Evolutionary conservation across 2,888 invertebrate genomes (phyloP), one percentile per base, ranked within the genome.

Genomic region (Tetranychus piercei): DNA sequence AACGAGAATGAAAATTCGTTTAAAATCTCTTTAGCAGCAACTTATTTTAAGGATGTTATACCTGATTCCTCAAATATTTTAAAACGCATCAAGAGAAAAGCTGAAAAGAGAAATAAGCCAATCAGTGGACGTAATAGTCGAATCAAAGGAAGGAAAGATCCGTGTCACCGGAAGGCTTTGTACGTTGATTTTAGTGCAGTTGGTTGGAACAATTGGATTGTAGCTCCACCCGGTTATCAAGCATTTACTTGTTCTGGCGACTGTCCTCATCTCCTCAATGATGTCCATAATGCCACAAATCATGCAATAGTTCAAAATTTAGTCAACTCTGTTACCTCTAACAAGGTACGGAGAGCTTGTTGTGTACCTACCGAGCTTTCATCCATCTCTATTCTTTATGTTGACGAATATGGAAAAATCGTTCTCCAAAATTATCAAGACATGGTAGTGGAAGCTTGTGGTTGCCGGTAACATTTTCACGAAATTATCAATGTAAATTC

Each of bases 151-250:
- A 75, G 76, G 9, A 78, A 77, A 75, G 75, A 77, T 34, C 75
- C 88, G 79, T 99, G 99, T 84, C 45, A 9, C 6, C 45, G 45
- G 89, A 90, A 91, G 80, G 87, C 89, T 74, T 87, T 99, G 81
- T 94, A 91, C 84, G 95, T 99, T 73, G 94, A 96, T 84, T 99
- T 99, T 83, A 88, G 87, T 72, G 93, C 94, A 81, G 94, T 99
- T 55, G 95, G 95, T 74, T 99, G 97, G 97, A 90, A 91, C 82
- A 94, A 96, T 84, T 99, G 97, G 97, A 95, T 96, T 81, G 92
- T 96, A 72, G 95, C 95, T 72, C 95, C 95, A 44, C 89, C 90
- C 45, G 94, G 94, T 76, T 96, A 95, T 85, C 91, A 95, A 82
- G 97, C 97, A 11, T 95, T 88, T 84, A 94, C 91, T 84, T 99